Evolutionary conservation across 2,797 vertebrate genomes (phyloP).

Genomic region (Pangasius mekongensis): DNA sequence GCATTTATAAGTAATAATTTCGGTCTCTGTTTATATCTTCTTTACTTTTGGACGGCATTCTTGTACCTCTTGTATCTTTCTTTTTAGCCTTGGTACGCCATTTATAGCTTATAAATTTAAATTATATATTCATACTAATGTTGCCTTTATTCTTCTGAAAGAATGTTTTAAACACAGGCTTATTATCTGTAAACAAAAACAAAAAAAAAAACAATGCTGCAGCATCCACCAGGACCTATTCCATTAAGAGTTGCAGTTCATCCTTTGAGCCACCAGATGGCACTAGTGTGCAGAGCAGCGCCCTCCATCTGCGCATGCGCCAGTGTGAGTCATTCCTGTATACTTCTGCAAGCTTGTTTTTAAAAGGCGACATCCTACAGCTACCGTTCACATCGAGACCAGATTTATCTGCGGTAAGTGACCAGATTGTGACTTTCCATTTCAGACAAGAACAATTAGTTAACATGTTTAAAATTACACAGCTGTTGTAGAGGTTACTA

Average conservation of each 20-base stretch:
- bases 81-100: not conserved
- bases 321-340: not conserved
- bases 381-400: not conserved
- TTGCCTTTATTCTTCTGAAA: not conserved
- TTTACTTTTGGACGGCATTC: not conserved
- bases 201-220: not conserved
- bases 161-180: no score
- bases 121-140: not conserved
- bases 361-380: not conserved
- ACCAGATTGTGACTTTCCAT: not conserved
- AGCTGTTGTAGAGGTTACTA: not conserved
- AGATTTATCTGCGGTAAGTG: not conserved
- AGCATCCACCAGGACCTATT: not conserved
- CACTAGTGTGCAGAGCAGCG: not conserved
- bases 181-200: not conserved
- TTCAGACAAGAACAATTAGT: not conserved
- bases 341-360: not conserved
- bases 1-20: no score
- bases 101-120: not conserved
- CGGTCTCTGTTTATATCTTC: no score
- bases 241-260: not conserved
- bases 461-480: not conserved
- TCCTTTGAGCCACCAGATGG: not conserved
- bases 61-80: no score
- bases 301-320: not conserved